A percentile compares a stretch with the other conserved stretches of the same genome.
phyloP scores from a whole-genome alignment of 2,113 vertebrate genomes.

The Turdus rufiventris region DNA sequence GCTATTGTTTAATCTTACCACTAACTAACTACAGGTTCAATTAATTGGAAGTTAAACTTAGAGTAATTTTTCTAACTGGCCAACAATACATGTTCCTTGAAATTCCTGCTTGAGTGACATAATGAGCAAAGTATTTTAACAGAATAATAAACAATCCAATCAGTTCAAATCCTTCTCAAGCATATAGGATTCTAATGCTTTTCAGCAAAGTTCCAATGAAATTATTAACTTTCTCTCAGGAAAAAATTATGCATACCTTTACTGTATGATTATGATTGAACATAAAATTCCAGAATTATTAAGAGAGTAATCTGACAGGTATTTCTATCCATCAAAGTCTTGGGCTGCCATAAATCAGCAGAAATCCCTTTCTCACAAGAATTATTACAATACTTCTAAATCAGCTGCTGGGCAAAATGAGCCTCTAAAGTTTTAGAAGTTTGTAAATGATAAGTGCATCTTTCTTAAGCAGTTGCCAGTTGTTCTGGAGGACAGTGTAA shows the following conservation, averaged over 20 bases:
- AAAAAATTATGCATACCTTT: neutral
- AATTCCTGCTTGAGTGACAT: neutral
- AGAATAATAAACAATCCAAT: neutral
- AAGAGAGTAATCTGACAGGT: neutral
- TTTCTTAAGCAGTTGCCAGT: neutral
- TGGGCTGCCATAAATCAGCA: neutral
- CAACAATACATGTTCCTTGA: neutral
- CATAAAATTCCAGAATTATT: neutral
- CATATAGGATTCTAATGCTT: neutral
- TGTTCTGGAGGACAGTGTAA: neutral
- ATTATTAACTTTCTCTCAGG: neutral
- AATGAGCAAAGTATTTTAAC: neutral
- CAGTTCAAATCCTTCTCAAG: neutral
- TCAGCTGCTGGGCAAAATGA: neutral
- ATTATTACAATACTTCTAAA: neutral
- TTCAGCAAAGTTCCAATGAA: neutral
- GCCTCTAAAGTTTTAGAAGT: neutral
- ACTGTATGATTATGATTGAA: neutral
- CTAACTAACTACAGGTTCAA: neutral
- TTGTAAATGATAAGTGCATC: neutral
- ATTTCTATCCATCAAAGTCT: neutral
- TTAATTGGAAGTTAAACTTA: neutral
- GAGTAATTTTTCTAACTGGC: neutral
- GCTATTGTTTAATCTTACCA: neutral
- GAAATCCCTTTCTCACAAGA: neutral